A percentile compares a stretch with the other conserved stretches of the same genome.
phyloP scores from a whole-genome alignment of 2,888 invertebrate species.

The Erpobdella octoculata region DNA sequence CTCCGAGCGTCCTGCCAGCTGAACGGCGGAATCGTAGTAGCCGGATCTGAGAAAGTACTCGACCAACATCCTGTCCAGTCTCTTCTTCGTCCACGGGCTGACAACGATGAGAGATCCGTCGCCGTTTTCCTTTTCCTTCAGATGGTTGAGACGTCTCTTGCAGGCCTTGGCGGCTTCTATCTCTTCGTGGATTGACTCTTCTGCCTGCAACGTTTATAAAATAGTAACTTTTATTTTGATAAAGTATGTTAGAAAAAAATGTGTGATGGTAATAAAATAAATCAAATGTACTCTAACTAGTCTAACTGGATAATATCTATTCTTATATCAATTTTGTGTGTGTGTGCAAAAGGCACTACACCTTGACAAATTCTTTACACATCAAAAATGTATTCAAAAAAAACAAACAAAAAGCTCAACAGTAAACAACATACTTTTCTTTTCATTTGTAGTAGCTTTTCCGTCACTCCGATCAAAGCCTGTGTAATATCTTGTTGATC shows the following conservation, averaged over 20 bases:
- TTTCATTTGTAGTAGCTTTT: constrained; percentile 78
- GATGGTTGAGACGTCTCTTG: constrained; percentile 81
- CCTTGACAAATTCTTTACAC: neutral
- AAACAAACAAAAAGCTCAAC: neutral
- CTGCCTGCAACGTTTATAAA: constrained; percentile 57
- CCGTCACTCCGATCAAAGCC: constrained; percentile 77
- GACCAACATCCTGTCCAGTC: constrained; percentile 88
- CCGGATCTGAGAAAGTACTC: constrained; percentile 80
- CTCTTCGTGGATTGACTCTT: constrained; percentile 85
- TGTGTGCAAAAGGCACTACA: neutral
- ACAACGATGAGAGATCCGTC: constrained; percentile 51
- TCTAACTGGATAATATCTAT: neutral
- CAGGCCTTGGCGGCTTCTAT: constrained; percentile 80
- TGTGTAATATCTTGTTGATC: constrained; percentile 58
- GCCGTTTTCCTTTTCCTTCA: constrained; percentile 61
- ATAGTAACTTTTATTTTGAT: too few relatives aligned
- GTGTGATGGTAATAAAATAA: too few relatives aligned
- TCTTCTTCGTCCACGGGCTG: constrained; percentile 70
- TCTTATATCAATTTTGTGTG: neutral
- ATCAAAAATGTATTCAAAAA: neutral
- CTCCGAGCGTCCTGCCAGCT: constrained; percentile 69
- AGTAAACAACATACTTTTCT: constrained; percentile 62
- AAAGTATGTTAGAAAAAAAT: too few relatives aligned
- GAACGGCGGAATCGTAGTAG: constrained; percentile 85
- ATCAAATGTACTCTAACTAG: too few relatives aligned